Evolutionary conservation across 1,140 invertebrate species (phyloP), one percentile per base, ranked within the genome.

Genomic region (Anoplophora glabripennis): DNA sequence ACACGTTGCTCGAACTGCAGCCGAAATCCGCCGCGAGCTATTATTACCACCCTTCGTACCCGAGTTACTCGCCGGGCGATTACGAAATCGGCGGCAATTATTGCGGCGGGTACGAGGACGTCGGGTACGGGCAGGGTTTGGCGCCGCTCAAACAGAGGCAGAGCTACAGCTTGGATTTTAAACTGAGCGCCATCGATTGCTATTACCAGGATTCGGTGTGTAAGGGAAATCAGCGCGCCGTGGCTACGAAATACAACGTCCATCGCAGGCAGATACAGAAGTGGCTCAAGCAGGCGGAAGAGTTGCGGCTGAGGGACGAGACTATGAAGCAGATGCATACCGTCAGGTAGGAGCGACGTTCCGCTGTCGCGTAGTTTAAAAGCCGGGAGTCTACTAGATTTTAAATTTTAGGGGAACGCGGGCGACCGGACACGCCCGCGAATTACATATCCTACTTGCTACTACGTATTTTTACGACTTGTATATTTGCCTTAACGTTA

Each of bases 261-360:
- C 82, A 85, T 65, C 75, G 83, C 4, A 76, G 83, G n/a, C 83
- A 85, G 68, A 81, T 86, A 7, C 83, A 86, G 57, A 85, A 84
- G 63, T 85, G 84, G 83, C 64, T 86, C 3, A 76, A 79, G 10
- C 80, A 83, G 52, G 83, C 84, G 52, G 64, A 70, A 3, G 75
- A 82, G 34, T 68, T 84, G 0, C 64, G 79, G 3, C 57, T 68
- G 38, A 54, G 63, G 11, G 71, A 67, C 37, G 67, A 71, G 60
- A 53, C 53, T 7, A 49, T 68, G n/a, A 68, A 72, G 59, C 60
- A 69, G 11, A 65, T 56, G 47, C 66, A 65, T 36, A 54, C 60
- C 10, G 67, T 69, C 21, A 69, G 67, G 64, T 65, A 61, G 53
- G 51, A 11, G 18, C 15, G 7, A 14, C 10, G 33, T 47, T 47